A percentile compares a stretch with the other conserved stretches of the same genome.
Evolutionary conservation across 2,113 vertebrate species (phyloP).

Genomic region (Semicossyphus pulcher): DNA sequence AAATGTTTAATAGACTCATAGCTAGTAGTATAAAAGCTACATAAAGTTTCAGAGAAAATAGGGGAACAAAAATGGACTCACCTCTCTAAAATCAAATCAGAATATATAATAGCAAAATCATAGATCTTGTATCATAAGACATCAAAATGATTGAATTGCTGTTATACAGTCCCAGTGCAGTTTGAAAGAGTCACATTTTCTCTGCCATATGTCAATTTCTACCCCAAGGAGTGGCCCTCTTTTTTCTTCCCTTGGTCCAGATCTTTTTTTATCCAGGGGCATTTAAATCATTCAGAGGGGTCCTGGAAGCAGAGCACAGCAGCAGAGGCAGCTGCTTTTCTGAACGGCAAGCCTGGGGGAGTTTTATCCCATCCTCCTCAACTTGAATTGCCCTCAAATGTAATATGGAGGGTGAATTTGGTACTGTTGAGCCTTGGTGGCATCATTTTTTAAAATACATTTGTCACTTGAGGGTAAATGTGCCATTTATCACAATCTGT

Average conservation of each 20-base stretch:
- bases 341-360: slow-evolving; percentile 50
- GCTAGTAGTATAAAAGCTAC: neutral
- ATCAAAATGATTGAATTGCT: neutral
- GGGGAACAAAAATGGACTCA: neutral
- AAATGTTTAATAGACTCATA: neutral
- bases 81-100: neutral
- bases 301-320: slow-evolving; percentile 48
- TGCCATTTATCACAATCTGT: neutral
- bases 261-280: slow-evolving; percentile 71
- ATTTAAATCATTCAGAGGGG: slow-evolving; percentile 77
- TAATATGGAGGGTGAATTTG: slow-evolving; percentile 22
- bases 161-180: neutral
- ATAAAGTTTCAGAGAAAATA: neutral
- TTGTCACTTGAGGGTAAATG: neutral
- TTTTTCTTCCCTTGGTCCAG: slow-evolving; percentile 39
- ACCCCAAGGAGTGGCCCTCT: slow-evolving; percentile 58
- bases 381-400: slow-evolving; percentile 19
- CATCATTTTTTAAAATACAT: neutral
- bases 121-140: neutral
- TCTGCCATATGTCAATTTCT: slow-evolving; percentile 46
- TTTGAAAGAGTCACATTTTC: slow-evolving; percentile 28
- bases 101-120: too few relatives aligned
- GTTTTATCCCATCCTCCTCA: slow-evolving; percentile 13
- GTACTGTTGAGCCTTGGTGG: slow-evolving; percentile 1
- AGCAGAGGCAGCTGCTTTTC: slow-evolving; percentile 55